Evolutionary conservation across 2,888 invertebrate species (phyloP).

Genomic region (Girardia tigrina): DNA sequence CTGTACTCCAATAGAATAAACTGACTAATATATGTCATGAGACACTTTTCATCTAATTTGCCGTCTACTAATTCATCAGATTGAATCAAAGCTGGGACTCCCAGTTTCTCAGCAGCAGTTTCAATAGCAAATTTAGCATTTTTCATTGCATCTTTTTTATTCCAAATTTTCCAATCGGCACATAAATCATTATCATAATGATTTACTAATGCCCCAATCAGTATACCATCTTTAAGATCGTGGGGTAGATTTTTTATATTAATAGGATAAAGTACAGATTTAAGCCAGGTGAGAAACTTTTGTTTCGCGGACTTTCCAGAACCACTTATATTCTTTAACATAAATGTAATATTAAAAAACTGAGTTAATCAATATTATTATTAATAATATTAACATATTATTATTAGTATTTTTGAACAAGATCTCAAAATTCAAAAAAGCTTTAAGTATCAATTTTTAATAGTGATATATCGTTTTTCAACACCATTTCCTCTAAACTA

Average conservation of each 20-base stretch:
- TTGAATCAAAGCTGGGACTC: background rate
- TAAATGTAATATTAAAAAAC: too few species aligned
- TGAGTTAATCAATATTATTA: too few species aligned
- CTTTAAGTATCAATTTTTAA: too few species aligned
- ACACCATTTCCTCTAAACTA: too few species aligned
- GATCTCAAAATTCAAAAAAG: too few species aligned
- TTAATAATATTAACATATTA: too few species aligned
- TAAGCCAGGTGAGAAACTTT: background rate
- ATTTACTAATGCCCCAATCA: background rate
- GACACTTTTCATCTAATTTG: background rate
- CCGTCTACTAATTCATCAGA: background rate
- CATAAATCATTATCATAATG: background rate
- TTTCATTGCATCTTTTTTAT: background rate
- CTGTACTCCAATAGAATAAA: background rate
- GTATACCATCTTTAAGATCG: background rate
- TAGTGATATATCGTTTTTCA: too few species aligned
- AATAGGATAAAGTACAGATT: background rate
- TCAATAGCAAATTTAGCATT: background rate
- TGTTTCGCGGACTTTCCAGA: background rate
- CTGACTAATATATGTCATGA: slow-evolving; percentile 6
- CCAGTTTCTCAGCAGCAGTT: background rate
- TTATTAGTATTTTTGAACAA: too few species aligned
- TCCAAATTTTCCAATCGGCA: background rate
- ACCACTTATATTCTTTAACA: background rate
- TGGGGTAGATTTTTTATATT: background rate